Evolutionary conservation across 2,888 invertebrate genomes (phyloP), one percentile per base, ranked within the genome.

Genomic region (Watsonalla binaria): DNA sequence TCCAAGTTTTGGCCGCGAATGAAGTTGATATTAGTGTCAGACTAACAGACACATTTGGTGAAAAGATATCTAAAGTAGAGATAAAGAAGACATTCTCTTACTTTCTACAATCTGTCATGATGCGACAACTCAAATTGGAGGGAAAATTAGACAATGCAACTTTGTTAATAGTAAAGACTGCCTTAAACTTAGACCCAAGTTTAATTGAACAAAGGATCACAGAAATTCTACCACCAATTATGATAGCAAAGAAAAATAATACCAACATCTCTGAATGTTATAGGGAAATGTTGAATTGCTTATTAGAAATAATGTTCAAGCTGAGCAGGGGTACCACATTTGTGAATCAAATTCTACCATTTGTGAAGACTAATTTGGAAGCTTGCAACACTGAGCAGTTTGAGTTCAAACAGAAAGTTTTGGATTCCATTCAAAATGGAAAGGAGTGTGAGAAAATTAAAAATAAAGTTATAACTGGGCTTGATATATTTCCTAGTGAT

Each of bases 241-340:
- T 91, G 84, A 68, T 78, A 0, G 63, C 73, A 1, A 86, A 83
- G 56, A 89, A 90, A 66, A 80, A 67, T 54, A 78, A 58, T 51
- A 13, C 63, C 1, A 79, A 51, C 52, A 57, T 76, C 4, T 54
- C 66, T 11, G 74, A 80, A 58, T 62, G 72, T 0, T 90, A 90
- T 47, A 76, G 57, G 57, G 80, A 86, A 52, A 86, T 80, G 68
- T 58, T 90, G 7, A 88, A 86, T 59, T 84, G 72, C 51, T 68
- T 91, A 24, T 45, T 90, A n/a, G 84, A 89, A 70, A 85, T 78
- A 33, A 59, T 87, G 14, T 91, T 88, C 55, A 91, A 91, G 77
- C 58, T 91, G 0, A 89, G 90, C 53, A 73, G 83, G 61, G 91
- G 91, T 0, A 78, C 74, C 6, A 59, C 70, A 15, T 91, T 91